Percentiles rank a stretch among this genome's conserved stretches.
These are phyloP conservation scores for Sebastes cheni DNA, from an alignment of 2,797 vertebrate species.

Conservation along the genomic window DNA sequence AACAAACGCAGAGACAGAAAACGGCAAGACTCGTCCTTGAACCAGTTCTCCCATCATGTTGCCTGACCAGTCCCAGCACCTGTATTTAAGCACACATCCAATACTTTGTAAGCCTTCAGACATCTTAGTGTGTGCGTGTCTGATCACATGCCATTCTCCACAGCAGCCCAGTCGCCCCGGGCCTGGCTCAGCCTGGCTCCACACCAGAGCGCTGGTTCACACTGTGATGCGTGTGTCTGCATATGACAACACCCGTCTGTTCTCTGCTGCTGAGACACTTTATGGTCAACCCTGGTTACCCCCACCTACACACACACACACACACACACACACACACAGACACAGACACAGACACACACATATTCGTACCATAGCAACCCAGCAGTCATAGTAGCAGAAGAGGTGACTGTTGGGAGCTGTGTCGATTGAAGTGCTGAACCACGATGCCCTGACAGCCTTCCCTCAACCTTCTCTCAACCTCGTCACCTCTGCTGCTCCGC, in stretches of 20 bases:
- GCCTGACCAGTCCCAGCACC: slow-evolving; percentile 29
- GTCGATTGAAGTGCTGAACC: slow-evolving; percentile 66
- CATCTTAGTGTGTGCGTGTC: slow-evolving; percentile 38
- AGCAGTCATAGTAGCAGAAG: slow-evolving; percentile 44
- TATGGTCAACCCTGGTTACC: slow-evolving; percentile 47
- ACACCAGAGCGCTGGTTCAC: slow-evolving; percentile 33
- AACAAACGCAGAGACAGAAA: slow-evolving; percentile 13
- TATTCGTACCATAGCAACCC: slow-evolving; percentile 59
- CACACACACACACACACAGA: not conserved
- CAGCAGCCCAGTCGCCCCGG: slow-evolving; percentile 41
- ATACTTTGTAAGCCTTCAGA: slow-evolving; percentile 42
- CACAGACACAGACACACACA: slow-evolving; percentile 5
- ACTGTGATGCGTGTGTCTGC: slow-evolving; percentile 45
- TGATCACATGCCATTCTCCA: slow-evolving; percentile 55
- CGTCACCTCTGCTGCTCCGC: slow-evolving; percentile 73
- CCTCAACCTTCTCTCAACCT: slow-evolving; percentile 78
- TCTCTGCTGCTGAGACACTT: slow-evolving; percentile 42
- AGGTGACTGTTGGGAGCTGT: slow-evolving; percentile 49
- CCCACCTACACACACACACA: not conserved
- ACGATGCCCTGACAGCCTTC: slow-evolving; percentile 74
- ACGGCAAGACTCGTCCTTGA: slow-evolving; percentile 31
- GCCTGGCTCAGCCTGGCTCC: slow-evolving; percentile 46
- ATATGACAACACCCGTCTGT: slow-evolving; percentile 30
- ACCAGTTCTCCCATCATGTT: slow-evolving; percentile 26
- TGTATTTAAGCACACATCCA: slow-evolving; percentile 29